A percentile compares a stretch with the other conserved stretches of the same genome.
Conservation (phyloP, 2,113 vertebrate species). For the Cariama cristata region DNA sequence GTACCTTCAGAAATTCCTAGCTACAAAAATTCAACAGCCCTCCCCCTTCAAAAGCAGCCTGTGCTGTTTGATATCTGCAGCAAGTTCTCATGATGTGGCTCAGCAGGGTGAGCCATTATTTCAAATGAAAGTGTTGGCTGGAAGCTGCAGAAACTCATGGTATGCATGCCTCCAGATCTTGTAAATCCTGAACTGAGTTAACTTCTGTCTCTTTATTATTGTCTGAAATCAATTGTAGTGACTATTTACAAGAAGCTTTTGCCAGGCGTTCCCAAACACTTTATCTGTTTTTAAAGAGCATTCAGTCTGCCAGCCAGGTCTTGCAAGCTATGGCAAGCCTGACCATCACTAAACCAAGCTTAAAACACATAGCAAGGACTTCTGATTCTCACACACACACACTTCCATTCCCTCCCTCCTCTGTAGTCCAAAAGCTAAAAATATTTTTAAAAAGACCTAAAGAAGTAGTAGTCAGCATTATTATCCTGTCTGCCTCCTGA, state of each 20-base stretch:
- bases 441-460: background rate
- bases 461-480: background rate
- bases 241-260: background rate
- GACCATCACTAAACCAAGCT: background rate
- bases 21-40: background rate
- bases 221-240: background rate
- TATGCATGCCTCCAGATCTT: background rate
- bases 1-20: background rate
- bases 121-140: slow-evolving; percentile 40
- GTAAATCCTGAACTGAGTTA: slow-evolving; percentile 1
- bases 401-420: background rate
- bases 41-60: background rate
- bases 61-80: background rate
- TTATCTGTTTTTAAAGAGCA: background rate
- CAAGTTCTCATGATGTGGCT: slow-evolving; percentile 38
- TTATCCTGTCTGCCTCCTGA: background rate
- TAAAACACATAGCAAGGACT: background rate
- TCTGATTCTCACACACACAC: background rate
- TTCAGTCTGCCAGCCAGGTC: background rate
- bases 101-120: slow-evolving; percentile 58
- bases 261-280: background rate
- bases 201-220: background rate
- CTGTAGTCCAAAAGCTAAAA: background rate
- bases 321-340: background rate
- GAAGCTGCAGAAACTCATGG: slow-evolving; percentile 12